A percentile compares a stretch with the other conserved stretches of the same genome.
Conservation (phyloP, 2,797 vertebrate genomes). For the Crypturellus tataupa region DNA sequence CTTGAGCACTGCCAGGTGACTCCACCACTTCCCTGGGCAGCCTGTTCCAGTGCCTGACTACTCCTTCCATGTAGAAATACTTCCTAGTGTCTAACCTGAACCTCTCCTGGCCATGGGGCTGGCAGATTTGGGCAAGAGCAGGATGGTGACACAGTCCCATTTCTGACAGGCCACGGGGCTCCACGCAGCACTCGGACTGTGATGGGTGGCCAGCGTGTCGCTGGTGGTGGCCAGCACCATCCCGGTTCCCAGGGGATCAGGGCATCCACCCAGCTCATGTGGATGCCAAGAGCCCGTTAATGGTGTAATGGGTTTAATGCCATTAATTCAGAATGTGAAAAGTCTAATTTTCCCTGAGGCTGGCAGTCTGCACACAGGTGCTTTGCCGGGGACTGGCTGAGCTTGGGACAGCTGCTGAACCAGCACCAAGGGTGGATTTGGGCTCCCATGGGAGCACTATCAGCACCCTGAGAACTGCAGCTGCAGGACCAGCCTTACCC, state of each 20-base stretch:
- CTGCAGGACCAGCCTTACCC: not conserved
- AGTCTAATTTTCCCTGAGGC: too few relatives aligned
- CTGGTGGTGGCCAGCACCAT: not conserved
- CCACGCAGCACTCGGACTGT: fast-evolving
- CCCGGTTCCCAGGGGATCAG: fast-evolving
- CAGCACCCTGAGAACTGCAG: fast-evolving
- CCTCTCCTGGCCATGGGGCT: not conserved
- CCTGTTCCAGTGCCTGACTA: too few relatives aligned
- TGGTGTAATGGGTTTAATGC: not conserved
- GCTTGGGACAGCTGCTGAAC: not conserved
- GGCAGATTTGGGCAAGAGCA: not conserved
- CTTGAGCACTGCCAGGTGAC: too few relatives aligned
- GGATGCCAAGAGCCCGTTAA: too few relatives aligned
- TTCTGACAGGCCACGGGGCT: not conserved
- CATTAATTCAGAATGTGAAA: not conserved
- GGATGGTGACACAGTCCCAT: fast-evolving
- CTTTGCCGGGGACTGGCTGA: not conserved
- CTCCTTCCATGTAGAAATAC: too few relatives aligned
- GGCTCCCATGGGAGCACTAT: not conserved
- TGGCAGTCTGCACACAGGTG: not conserved
- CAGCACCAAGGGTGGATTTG: fast-evolving
- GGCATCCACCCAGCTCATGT: fast-evolving
- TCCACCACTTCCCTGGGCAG: too few relatives aligned
- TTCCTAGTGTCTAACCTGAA: too few relatives aligned
- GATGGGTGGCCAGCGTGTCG: fast-evolving